Evolutionary conservation across 2,888 invertebrate species (phyloP).

Genomic region (Tenthredo notha): DNA sequence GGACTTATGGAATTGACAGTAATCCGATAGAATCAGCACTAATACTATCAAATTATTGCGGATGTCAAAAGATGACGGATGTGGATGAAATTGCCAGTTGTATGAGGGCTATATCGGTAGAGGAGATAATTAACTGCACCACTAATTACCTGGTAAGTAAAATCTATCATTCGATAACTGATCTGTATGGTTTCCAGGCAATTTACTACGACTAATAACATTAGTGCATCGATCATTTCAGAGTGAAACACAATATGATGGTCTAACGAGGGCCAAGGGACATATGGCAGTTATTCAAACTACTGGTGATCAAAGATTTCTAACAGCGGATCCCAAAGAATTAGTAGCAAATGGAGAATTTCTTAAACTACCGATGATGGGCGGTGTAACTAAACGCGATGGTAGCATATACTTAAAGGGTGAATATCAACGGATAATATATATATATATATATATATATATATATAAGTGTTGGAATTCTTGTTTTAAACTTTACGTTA

Average conservation of each 20-base stretch:
- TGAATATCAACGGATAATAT: not conserved
- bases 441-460: not conserved
- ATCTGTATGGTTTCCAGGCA: not conserved
- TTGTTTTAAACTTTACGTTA: not conserved
- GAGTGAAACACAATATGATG: slow-evolving; percentile 62
- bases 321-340: slow-evolving; percentile 65
- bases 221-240: not conserved
- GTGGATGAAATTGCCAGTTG: slow-evolving; percentile 73
- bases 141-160: slow-evolving; percentile 63
- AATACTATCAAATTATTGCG: slow-evolving; percentile 75
- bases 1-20: slow-evolving; percentile 78
- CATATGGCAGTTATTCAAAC: slow-evolving; percentile 69
- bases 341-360: slow-evolving; percentile 64
- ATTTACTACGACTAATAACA: not conserved
- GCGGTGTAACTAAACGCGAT: slow-evolving; percentile 79
- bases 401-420: slow-evolving; percentile 71
- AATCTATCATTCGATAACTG: not conserved
- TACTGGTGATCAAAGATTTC: slow-evolving; percentile 66
- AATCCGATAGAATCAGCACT: slow-evolving; percentile 74
- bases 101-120: slow-evolving; percentile 73
- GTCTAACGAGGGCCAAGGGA: slow-evolving; percentile 71
- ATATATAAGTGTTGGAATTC: not conserved
- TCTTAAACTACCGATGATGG: slow-evolving; percentile 77
- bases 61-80: slow-evolving; percentile 71
- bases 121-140: slow-evolving; percentile 76